phyloP scores from a whole-genome alignment of 2,113 vertebrate species.

The mouse (Mus musculus) region DNA sequence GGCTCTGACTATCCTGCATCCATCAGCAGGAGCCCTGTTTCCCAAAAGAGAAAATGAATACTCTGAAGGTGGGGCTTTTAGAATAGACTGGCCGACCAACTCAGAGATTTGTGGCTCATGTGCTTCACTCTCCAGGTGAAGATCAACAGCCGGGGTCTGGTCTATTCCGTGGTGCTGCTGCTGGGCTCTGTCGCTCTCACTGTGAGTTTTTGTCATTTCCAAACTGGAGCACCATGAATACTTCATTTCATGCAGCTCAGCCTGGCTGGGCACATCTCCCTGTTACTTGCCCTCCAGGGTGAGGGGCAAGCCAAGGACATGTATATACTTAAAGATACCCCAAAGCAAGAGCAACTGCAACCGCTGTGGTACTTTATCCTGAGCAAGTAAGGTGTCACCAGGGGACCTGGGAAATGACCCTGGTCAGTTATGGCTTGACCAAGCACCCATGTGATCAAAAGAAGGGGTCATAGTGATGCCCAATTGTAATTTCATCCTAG shows the following conservation, averaged over 20 bases:
- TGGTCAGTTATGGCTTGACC: neutral
- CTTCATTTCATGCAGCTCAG: neutral
- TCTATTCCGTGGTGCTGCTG: constrained; percentile 96
- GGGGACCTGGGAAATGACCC: neutral
- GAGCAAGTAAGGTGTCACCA: neutral
- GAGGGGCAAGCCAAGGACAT: neutral
- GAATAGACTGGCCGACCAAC: neutral
- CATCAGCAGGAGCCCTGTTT: neutral
- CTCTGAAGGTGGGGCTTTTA: fast-evolving
- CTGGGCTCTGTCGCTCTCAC: constrained; percentile 97
- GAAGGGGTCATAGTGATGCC: too few relatives aligned
- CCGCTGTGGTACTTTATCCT: neutral
- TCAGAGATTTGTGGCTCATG: neutral
- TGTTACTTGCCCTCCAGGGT: neutral
- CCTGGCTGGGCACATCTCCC: neutral
- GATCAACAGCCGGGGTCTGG: constrained; percentile 96
- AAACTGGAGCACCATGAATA: fast-evolving
- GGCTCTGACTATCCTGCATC: neutral
- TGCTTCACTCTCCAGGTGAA: constrained; percentile 89
- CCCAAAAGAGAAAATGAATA: neutral
- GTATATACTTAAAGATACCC: neutral
- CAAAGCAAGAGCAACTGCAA: neutral
- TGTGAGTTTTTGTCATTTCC: constrained; percentile 86
- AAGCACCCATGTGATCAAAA: neutral
- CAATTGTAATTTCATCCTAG: neutral